Conservation (phyloP, 2,113 vertebrate genomes). For the Anguilla rostrata region DNA sequence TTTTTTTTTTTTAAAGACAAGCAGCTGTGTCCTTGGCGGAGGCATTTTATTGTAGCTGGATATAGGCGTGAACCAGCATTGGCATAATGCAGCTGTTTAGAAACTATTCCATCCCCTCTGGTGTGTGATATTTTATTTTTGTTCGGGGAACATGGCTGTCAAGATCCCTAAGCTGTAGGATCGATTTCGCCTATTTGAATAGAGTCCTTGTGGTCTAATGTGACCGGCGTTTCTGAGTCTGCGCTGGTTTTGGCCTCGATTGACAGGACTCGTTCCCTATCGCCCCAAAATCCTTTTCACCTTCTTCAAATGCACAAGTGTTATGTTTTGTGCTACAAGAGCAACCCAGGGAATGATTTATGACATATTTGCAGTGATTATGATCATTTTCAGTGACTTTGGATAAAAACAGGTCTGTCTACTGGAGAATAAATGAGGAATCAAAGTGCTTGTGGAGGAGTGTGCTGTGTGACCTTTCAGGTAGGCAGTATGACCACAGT, state of each 20-base stretch:
- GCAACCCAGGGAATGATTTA: not conserved
- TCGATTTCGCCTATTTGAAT: not conserved
- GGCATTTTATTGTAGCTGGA: too few species aligned
- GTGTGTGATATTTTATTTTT: not conserved
- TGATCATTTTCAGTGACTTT: not conserved
- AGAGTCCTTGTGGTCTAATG: not conserved
- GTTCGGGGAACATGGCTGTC: not conserved
- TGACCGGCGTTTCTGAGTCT: not conserved
- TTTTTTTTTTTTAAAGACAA: too few species aligned
- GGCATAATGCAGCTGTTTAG: too few species aligned
- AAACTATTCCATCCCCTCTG: not conserved
- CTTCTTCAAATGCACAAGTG: not conserved
- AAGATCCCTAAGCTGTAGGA: not conserved
- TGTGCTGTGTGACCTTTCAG: constrained; percentile 3
- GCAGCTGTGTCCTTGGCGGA: too few species aligned
- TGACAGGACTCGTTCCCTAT: not conserved
- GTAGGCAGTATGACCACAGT: not conserved
- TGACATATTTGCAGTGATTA: not conserved
- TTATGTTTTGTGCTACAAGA: not conserved
- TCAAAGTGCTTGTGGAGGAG: not conserved
- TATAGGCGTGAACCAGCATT: too few species aligned
- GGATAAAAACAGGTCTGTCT: not conserved
- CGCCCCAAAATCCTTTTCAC: not conserved
- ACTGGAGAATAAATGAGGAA: not conserved
- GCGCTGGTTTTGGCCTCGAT: not conserved